A percentile compares a stretch with the other conserved stretches of the same genome.
Conservation (phyloP, 2,888 invertebrate genomes). For the Apeira syringaria region DNA sequence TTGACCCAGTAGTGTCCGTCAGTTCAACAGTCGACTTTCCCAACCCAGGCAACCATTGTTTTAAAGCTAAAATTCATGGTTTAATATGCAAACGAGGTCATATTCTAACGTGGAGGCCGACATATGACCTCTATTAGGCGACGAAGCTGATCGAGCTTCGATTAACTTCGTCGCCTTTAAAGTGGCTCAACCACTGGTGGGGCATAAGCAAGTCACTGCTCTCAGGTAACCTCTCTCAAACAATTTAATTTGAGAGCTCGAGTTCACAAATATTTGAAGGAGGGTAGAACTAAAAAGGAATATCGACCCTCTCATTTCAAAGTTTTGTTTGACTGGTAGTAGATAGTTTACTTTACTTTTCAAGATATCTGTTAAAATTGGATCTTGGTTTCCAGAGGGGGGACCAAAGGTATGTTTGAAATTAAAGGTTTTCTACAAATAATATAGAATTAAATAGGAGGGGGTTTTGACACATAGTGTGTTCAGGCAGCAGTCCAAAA, state of each 20-base stretch:
- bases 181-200: slow-evolving; percentile 12
- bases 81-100: slow-evolving; percentile 9
- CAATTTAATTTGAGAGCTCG: slow-evolving; percentile 5
- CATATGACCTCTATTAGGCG: slow-evolving; percentile 20
- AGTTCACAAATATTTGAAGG: slow-evolving; percentile 26
- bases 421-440: no score
- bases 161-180: no score
- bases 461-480: no score
- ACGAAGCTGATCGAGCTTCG: slow-evolving; percentile 30
- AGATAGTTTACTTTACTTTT: not conserved
- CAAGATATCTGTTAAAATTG: no score
- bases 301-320: slow-evolving; percentile 20
- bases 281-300: slow-evolving; percentile 20
- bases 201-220: slow-evolving; percentile 15
- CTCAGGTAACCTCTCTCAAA: slow-evolving; percentile 13
- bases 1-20: no score
- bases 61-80: no score
- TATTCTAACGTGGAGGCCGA: slow-evolving; percentile 10
- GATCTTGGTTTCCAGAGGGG: no score
- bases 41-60: no score
- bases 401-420: no score
- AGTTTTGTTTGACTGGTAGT: slow-evolving; percentile 15
- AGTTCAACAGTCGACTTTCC: no score
- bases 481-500: no score
- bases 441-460: no score